phyloP scores from a whole-genome alignment of 2,888 invertebrate genomes.

The Xestia rhomboidea region DNA sequence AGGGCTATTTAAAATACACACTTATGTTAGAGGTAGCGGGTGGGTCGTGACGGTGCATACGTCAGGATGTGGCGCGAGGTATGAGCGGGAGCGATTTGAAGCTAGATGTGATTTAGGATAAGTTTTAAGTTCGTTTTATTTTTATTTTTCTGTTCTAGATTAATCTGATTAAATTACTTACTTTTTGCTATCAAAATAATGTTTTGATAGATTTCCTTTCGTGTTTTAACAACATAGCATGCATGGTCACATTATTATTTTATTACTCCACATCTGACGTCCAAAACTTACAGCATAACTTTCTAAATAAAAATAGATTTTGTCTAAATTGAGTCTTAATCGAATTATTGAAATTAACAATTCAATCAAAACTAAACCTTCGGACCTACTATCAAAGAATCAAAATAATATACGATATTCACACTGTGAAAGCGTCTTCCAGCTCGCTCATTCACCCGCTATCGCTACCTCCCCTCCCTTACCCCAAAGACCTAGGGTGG shows the following conservation, averaged over 20 bases:
- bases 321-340: background rate
- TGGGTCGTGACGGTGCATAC: slow-evolving; percentile 87
- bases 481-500: slow-evolving; percentile 74
- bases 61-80: slow-evolving; percentile 69
- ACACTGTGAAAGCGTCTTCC: background rate
- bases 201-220: background rate
- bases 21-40: slow-evolving; percentile 82
- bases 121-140: background rate
- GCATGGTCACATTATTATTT: background rate
- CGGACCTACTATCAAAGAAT: background rate
- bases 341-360: background rate
- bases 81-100: slow-evolving; percentile 55
- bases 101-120: background rate
- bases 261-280: background rate
- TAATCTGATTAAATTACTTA: background rate
- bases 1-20: slow-evolving; percentile 85
- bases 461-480: slow-evolving; percentile 58
- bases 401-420: background rate
- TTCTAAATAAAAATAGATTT: background rate
- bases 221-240: background rate
- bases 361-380: background rate
- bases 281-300: background rate
- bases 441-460: slow-evolving; percentile 29
- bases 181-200: background rate
- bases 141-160: background rate